Evolutionary conservation across 2,888 invertebrate genomes (phyloP).

Genomic region (Mesochorus sp.): DNA sequence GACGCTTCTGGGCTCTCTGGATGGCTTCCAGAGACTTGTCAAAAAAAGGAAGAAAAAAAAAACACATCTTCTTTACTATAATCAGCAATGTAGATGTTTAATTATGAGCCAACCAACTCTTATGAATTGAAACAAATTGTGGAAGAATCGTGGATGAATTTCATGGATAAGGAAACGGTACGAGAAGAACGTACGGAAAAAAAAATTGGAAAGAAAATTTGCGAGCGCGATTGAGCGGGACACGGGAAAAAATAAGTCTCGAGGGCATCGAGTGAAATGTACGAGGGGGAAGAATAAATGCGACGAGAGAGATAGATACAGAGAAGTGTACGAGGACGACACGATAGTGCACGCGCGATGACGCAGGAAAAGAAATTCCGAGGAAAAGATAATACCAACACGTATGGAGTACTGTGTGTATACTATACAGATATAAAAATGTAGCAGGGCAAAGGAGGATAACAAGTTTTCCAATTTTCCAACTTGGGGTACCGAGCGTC

Average conservation of each 20-base stretch:
- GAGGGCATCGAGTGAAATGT: no score
- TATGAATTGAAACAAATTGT: no score
- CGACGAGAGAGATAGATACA: not conserved
- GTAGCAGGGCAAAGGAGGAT: not conserved
- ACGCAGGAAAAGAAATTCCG: conserved; percentile 27
- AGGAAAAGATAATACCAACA: conserved; percentile 29
- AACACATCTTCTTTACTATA: no score
- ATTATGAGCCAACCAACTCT: no score
- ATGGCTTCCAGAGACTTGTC: no score
- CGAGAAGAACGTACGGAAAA: no score
- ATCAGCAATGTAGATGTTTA: no score
- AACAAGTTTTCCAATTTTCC: conserved; percentile 62
- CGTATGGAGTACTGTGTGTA: not conserved
- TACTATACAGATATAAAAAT: not conserved
- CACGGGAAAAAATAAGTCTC: not conserved
- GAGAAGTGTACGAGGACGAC: conserved; percentile 1
- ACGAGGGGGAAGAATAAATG: not conserved
- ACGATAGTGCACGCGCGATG: not conserved
- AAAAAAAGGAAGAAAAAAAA: no score
- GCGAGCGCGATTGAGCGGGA: no score
- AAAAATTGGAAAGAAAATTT: no score
- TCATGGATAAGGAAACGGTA: no score
- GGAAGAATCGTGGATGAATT: no score
- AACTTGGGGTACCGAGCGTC: conserved; percentile 29
- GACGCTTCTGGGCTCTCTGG: not conserved